These are phyloP conservation scores for Okapia johnstoni DNA, from an alignment of 2,113 vertebrate genomes.

Conservation along the genomic window DNA sequence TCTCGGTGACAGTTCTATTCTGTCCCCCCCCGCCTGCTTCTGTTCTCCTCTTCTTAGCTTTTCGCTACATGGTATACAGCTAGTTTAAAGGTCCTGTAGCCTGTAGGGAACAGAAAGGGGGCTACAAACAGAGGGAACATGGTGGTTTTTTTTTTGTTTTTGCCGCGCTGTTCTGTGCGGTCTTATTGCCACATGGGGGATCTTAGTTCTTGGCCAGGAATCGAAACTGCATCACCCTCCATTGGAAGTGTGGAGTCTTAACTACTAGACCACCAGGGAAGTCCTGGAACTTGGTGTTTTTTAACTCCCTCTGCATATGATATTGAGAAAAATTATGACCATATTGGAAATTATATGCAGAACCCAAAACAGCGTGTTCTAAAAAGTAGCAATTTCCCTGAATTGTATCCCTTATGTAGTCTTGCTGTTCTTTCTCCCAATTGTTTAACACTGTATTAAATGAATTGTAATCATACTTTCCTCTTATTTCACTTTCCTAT, in stretches of 20 bases:
- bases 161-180: accelerated
- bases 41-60: background rate
- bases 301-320: background rate
- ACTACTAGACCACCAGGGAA: background rate
- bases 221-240: background rate
- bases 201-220: background rate
- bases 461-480: background rate
- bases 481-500: background rate
- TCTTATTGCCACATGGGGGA: background rate
- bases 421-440: background rate
- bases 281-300: background rate
- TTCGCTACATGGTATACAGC: background rate
- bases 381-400: background rate
- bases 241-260: background rate
- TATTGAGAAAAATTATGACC: background rate
- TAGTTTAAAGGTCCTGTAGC: background rate
- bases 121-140: background rate
- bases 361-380: background rate
- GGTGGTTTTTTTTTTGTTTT: background rate
- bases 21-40: background rate
- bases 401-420: background rate
- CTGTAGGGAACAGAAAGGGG: background rate
- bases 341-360: background rate
- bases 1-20: background rate
- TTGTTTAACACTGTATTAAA: background rate